A percentile compares a stretch with the other conserved stretches of the same genome.
phyloP scores from a whole-genome alignment of 2,797 vertebrate species.

The Sebastes iracundus region DNA sequence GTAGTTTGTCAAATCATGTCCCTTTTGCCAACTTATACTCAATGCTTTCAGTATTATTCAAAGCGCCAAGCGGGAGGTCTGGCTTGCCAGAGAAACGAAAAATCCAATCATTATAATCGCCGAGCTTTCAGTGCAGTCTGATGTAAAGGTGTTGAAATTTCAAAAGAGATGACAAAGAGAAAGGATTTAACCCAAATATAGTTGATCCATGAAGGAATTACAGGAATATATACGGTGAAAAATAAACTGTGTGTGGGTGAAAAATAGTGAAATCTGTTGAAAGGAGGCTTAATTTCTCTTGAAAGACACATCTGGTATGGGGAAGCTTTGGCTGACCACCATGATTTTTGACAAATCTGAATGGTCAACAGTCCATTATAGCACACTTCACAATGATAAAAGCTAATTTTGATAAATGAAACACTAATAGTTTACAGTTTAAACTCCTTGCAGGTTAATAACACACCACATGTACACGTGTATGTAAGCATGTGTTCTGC shows the following conservation, averaged over 20 bases:
- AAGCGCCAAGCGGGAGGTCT: conserved; percentile 24
- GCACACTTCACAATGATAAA: neutral
- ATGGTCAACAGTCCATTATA: neutral
- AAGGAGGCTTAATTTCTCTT: neutral
- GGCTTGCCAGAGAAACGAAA: conserved; percentile 41
- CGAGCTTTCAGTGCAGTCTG: conserved; percentile 23
- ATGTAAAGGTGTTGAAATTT: conserved; percentile 48
- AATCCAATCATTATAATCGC: conserved; percentile 47
- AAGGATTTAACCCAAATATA: conserved; percentile 43
- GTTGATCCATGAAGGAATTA: conserved; percentile 44
- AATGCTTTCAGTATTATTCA: conserved; percentile 26
- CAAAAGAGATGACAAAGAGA: conserved; percentile 44
- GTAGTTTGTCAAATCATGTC: conserved; percentile 45
- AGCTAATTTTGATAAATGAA: conserved; percentile 26
- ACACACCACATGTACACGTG: conserved; percentile 7
- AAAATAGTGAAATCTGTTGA: conserved; percentile 16
- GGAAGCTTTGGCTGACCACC: conserved; percentile 6
- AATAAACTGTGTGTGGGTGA: conserved; percentile 12
- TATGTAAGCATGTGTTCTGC: conserved; percentile 1
- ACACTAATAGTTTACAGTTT: neutral
- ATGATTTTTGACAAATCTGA: conserved; percentile 8
- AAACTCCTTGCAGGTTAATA: conserved; percentile 34
- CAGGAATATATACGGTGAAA: conserved; percentile 17
- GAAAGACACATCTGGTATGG: conserved; percentile 7
- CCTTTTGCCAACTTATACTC: conserved; percentile 28